phyloP scores from a whole-genome alignment of 2,888 invertebrate species.

The Cheilosia vulpina region DNA sequence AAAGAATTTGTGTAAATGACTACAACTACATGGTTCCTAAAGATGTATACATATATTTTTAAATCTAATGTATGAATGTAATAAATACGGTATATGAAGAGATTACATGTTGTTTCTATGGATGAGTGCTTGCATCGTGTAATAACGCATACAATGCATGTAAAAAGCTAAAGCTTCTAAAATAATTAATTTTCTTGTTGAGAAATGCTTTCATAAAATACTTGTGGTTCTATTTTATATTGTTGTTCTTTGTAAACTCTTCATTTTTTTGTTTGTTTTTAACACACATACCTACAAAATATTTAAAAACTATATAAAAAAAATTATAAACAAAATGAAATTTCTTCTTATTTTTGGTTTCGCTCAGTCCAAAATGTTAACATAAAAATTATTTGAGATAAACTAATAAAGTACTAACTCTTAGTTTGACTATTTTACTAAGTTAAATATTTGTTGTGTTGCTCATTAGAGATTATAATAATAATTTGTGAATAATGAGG shows the following conservation, averaged over 20 bases:
- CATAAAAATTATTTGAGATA: conserved; percentile 37
- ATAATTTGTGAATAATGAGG: conserved; percentile 23
- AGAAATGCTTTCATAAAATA: conserved; percentile 59
- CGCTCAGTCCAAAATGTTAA: conserved; percentile 71
- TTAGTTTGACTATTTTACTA: conserved; percentile 38
- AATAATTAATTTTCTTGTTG: conserved; percentile 52
- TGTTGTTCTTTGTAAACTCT: conserved; percentile 16
- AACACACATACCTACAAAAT: conserved; percentile 3
- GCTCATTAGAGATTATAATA: conserved; percentile 15
- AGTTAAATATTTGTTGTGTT: conserved; percentile 8
- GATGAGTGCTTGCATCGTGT: conserved; percentile 25
- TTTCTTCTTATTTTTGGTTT: conserved; percentile 62
- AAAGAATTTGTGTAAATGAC: conserved; percentile 73
- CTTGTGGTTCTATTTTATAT: conserved; percentile 39
- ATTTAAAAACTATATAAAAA: conserved; percentile 19
- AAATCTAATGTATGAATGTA: conserved; percentile 51
- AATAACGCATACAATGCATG: conserved; percentile 53
- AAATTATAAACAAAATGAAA: conserved; percentile 24
- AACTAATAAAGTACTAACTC: conserved; percentile 24
- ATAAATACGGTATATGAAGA: conserved; percentile 67
- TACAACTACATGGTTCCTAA: conserved; percentile 57
- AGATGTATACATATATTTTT: conserved; percentile 57
- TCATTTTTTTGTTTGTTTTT: neutral
- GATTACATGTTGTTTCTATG: conserved; percentile 39
- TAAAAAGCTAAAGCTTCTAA: conserved; percentile 73